These are phyloP conservation scores for Danaus chrysippus DNA, from an alignment of 2,888 invertebrate genomes.

Conservation along the genomic window DNA sequence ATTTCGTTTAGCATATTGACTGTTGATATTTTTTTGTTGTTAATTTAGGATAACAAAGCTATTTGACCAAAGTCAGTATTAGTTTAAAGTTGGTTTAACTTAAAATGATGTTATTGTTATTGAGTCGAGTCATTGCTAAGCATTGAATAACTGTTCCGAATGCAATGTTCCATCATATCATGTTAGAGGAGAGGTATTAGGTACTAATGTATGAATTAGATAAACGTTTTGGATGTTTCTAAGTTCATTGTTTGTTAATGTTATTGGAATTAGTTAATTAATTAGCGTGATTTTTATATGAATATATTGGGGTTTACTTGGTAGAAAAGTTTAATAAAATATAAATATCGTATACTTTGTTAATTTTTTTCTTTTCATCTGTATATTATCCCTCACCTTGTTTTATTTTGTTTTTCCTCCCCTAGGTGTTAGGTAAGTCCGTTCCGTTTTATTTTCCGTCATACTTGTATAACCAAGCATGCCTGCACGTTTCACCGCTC, in stretches of 20 bases:
- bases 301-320: constrained; percentile 79
- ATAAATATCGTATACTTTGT: constrained; percentile 62
- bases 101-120: constrained; percentile 59
- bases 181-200: constrained; percentile 54
- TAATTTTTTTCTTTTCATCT: constrained; percentile 50
- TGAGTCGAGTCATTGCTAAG: constrained; percentile 64
- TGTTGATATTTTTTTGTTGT: constrained; percentile 73
- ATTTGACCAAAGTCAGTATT: constrained; percentile 80
- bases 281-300: constrained; percentile 79
- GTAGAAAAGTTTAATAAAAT: constrained; percentile 77
- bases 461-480: constrained; percentile 50
- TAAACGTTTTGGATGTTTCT: constrained; percentile 56
- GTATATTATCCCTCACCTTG: constrained; percentile 21
- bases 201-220: constrained; percentile 60
- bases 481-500: constrained; percentile 62
- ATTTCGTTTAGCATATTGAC: constrained; percentile 72
- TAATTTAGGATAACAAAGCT: constrained; percentile 78
- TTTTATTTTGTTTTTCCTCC: constrained; percentile 30
- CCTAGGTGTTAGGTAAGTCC: constrained; percentile 56
- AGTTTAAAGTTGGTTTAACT: constrained; percentile 64
- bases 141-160: constrained; percentile 53
- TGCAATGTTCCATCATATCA: constrained; percentile 71
- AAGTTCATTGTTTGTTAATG: constrained; percentile 75
- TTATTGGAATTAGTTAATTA: constrained; percentile 72
- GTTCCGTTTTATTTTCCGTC: constrained; percentile 31